phyloP scores from a whole-genome alignment of 2,113 vertebrate species.

The Atlantisia rogersi region DNA sequence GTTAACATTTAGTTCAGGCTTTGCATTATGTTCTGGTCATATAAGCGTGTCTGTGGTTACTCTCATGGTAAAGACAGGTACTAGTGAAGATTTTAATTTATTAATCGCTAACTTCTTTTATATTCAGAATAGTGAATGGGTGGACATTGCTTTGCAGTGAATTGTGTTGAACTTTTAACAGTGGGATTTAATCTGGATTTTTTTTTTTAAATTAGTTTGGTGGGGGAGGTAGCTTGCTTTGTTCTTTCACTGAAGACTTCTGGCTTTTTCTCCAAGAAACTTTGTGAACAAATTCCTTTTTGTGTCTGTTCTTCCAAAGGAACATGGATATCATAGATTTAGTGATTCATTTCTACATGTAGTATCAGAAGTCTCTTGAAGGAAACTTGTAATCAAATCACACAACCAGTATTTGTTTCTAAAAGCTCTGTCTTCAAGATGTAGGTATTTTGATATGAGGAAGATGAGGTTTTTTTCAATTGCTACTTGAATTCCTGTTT shows the following conservation, averaged over 20 bases:
- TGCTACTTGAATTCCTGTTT: background rate
- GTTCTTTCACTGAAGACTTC: background rate
- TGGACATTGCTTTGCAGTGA: background rate
- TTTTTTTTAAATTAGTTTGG: fast-evolving
- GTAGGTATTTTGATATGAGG: background rate
- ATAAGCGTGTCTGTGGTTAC: background rate
- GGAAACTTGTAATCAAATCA: background rate
- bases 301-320: background rate
- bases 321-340: background rate
- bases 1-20: background rate
- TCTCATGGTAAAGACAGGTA: background rate
- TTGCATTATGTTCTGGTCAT: background rate
- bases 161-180: background rate
- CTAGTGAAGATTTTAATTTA: background rate
- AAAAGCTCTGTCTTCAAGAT: background rate
- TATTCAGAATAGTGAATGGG: background rate
- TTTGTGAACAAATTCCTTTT: background rate
- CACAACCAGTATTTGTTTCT: background rate
- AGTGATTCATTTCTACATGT: background rate
- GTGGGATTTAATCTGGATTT: background rate
- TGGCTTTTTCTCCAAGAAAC: background rate
- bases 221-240: background rate
- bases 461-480: background rate
- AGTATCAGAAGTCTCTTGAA: background rate
- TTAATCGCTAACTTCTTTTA: background rate